Percentiles rank a stretch among this genome's conserved stretches.
These are phyloP conservation scores for Myrmophylax atrothorax DNA, from an alignment of 2,113 vertebrate genomes.

Conservation along the genomic window DNA sequence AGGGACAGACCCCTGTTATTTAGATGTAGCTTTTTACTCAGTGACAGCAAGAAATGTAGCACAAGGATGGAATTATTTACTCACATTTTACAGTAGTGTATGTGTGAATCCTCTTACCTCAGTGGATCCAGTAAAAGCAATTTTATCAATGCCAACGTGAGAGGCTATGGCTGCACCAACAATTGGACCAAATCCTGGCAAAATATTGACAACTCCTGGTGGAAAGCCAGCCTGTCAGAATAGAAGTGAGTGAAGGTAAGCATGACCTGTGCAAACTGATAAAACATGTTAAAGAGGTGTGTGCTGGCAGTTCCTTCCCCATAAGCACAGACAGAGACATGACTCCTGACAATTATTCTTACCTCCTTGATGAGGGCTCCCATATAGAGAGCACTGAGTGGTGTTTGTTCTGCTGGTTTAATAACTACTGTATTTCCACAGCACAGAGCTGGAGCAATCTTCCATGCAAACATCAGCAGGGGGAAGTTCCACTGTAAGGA, in stretches of 20 bases:
- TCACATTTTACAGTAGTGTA: background rate
- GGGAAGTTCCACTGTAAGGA: slow-evolving; percentile 96
- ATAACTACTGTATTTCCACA: slow-evolving; percentile 96
- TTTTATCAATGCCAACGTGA: slow-evolving; percentile 96
- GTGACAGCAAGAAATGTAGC: background rate
- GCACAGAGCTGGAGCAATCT: slow-evolving; percentile 93
- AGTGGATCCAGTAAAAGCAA: slow-evolving; percentile 97
- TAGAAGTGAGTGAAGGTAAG: slow-evolving; percentile 78
- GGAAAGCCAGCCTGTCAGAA: slow-evolving; percentile 97
- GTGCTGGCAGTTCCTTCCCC: background rate
- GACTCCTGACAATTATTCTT: slow-evolving; percentile 43
- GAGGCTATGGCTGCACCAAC: slow-evolving; percentile 93
- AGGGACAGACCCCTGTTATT: background rate
- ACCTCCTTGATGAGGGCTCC: slow-evolving; percentile 97
- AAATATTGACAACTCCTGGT: slow-evolving; percentile 98
- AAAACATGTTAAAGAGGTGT: slow-evolving; percentile 53
- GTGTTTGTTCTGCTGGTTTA: slow-evolving; percentile 97
- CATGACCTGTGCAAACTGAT: slow-evolving; percentile 72
- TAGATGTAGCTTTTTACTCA: background rate
- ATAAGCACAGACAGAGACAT: background rate
- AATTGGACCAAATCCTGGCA: slow-evolving; percentile 95
- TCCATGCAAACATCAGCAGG: slow-evolving; percentile 98
- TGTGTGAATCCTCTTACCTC: slow-evolving; percentile 81
- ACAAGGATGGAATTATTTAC: background rate
- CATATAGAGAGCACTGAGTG: slow-evolving; percentile 94